Percentiles rank a stretch among this genome's conserved stretches.
Conservation (phyloP, 2,888 invertebrate genomes). For the Ornithoptera priamus region DNA sequence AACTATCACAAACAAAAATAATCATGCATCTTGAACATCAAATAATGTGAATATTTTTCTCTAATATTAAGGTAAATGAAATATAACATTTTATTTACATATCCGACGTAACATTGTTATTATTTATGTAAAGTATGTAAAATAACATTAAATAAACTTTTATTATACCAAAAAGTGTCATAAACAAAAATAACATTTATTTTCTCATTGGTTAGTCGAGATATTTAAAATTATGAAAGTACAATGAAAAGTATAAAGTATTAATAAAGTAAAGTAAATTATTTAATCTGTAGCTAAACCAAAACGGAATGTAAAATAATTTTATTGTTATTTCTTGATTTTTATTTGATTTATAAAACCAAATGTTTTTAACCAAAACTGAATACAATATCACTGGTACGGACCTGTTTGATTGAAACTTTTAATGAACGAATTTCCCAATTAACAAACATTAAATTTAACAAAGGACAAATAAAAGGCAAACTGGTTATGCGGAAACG, state of each 20-base stretch:
- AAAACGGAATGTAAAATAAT: too few species aligned
- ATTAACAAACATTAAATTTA: not conserved
- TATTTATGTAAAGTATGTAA: too few species aligned
- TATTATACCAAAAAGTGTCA: too few species aligned
- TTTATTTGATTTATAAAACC: too few species aligned
- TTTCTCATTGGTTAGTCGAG: too few species aligned
- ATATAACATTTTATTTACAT: not conserved
- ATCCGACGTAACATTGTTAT: not conserved
- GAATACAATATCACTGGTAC: not conserved
- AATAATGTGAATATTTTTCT: not conserved
- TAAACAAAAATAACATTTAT: too few species aligned
- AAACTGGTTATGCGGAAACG: not conserved
- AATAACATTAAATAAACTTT: too few species aligned
- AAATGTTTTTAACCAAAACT: not conserved
- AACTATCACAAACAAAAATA: not conserved
- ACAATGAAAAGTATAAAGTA: too few species aligned
- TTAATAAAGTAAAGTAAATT: too few species aligned
- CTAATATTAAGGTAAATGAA: not conserved
- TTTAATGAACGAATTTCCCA: slow-evolving; percentile 1
- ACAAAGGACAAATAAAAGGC: not conserved
- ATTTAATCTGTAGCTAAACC: too few species aligned
- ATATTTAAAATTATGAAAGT: too few species aligned
- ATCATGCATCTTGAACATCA: not conserved
- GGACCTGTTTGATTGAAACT: not conserved
- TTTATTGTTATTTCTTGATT: too few species aligned